Evolutionary conservation across 53 echinoderm and acorn worm genomes (phyloP).

Genomic region (Pentamera pediparva): DNA sequence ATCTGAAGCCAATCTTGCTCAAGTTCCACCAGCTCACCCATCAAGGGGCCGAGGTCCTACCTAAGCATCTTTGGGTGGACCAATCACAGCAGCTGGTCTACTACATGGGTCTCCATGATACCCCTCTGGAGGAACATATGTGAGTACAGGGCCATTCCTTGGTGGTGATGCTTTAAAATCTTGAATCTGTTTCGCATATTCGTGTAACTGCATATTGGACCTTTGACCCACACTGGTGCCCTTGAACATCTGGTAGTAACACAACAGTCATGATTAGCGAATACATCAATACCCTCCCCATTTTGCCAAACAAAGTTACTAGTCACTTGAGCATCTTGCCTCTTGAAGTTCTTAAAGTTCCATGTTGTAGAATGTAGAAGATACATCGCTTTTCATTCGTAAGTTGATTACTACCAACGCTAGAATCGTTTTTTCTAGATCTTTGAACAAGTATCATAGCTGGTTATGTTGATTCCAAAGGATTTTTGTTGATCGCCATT

Average conservation of each 20-base stretch:
- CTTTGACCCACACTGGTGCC: background rate
- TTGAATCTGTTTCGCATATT: too few relatives aligned
- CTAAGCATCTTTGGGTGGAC: conserved; percentile 79
- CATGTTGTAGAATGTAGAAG: too few relatives aligned
- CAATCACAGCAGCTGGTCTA: conserved; percentile 69
- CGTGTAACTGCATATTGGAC: background rate
- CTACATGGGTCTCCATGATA: conserved; percentile 91
- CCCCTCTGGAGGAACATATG: conserved; percentile 96
- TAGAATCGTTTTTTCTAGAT: background rate
- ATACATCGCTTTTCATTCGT: background rate
- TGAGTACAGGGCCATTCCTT: conserved; percentile 41
- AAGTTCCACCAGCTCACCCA: conserved; percentile 78
- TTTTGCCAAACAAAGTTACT: too few relatives aligned
- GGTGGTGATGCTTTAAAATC: background rate
- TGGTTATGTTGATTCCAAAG: background rate
- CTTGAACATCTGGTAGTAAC: background rate
- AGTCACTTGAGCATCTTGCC: too few relatives aligned
- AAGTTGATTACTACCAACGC: background rate
- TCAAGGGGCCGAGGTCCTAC: conserved; percentile 79
- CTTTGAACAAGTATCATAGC: background rate
- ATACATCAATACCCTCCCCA: too few relatives aligned
- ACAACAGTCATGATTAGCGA: too few relatives aligned
- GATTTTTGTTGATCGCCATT: too few relatives aligned
- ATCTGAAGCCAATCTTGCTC: conserved; percentile 79
- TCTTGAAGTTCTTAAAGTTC: too few relatives aligned